Evolutionary conservation across 2,113 vertebrate species (phyloP), one percentile per base, ranked within the genome.

Genomic region (Oreochromis aureus): DNA sequence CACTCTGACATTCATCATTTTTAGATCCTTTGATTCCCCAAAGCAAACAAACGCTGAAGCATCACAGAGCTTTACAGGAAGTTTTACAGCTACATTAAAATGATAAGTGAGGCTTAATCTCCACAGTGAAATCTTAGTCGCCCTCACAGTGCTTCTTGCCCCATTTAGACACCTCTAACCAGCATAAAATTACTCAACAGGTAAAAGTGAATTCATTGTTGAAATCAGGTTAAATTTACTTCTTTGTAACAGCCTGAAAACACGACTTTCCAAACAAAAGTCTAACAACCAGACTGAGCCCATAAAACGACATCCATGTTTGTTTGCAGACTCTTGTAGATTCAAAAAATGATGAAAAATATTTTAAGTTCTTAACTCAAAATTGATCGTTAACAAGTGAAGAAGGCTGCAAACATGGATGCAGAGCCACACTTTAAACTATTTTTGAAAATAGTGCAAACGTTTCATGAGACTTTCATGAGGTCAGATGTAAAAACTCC

Each of bases 81-180:
- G 63, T 41, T 71, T 41, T 22, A 71, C 11, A 71, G 36, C 7
- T 71, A 15, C n/a, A 41, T 41, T 39, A 69, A 69, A 69, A 69
- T 41, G 11, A 69, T 69, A 41, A 71, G 36, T 15, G 11, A 22
- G 36, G 36, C 63, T 71, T 24, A 41, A 71, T 15, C n/a, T 44
- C 12, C 63, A 41, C 2, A 12, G 34, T 44, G 63, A 71, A 39
- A 66, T 39, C 34, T 39, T 41, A 41, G 39, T 10, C 2, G 3
- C 66, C 12, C 66, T 71, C 36, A 24, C 0, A 46, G 0, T 16
- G 8, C 13, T 73, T 46, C 0, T 73, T 27, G 0, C 39, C 41
- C 39, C 1, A 46, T 27, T 73, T 46, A 73, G 0, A 46, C 13
- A 24, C 66, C 12, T 44, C 12, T 73, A 73, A 73, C 41, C 22